Evolutionary conservation across 1,140 invertebrate genomes (phyloP).

Genomic region (Hormaphis cornu): DNA sequence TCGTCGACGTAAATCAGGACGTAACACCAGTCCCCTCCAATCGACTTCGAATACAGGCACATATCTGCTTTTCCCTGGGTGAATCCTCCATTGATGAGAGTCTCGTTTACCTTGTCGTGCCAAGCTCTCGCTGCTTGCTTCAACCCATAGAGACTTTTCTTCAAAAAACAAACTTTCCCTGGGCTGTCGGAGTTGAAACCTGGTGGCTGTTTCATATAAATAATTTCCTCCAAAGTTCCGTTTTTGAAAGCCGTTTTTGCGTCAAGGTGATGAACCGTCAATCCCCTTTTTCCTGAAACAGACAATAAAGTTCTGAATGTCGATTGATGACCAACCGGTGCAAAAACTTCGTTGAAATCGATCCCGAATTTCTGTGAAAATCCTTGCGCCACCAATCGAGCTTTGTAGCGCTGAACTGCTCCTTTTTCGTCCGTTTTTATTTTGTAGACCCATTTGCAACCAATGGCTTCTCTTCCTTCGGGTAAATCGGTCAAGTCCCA

Average conservation of each 20-base stretch:
- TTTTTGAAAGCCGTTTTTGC: constrained; percentile 34
- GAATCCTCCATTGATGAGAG: too few species aligned
- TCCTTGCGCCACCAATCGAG: constrained; percentile 35
- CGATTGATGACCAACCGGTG: constrained; percentile 39
- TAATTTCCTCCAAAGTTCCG: constrained; percentile 40
- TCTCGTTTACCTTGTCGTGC: too few species aligned
- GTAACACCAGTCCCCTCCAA: too few species aligned
- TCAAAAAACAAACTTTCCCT: too few species aligned
- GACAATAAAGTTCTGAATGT: constrained; percentile 41
- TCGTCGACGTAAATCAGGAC: too few species aligned
- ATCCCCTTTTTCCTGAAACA: background rate
- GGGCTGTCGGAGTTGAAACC: background rate
- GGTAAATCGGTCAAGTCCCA: background rate
- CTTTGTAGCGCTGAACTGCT: constrained; percentile 26
- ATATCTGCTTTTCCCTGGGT: too few species aligned
- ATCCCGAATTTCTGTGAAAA: constrained; percentile 37
- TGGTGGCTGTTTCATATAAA: constrained; percentile 42
- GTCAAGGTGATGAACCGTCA: background rate
- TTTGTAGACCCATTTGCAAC: background rate
- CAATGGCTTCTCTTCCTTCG: background rate
- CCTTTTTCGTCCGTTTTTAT: background rate
- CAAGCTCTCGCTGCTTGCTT: too few species aligned
- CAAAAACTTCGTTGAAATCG: constrained; percentile 42
- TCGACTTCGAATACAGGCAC: too few species aligned
- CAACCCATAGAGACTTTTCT: too few species aligned